phyloP scores from a whole-genome alignment of 2,797 vertebrate genomes.

The Fistularia tabacaria region DNA sequence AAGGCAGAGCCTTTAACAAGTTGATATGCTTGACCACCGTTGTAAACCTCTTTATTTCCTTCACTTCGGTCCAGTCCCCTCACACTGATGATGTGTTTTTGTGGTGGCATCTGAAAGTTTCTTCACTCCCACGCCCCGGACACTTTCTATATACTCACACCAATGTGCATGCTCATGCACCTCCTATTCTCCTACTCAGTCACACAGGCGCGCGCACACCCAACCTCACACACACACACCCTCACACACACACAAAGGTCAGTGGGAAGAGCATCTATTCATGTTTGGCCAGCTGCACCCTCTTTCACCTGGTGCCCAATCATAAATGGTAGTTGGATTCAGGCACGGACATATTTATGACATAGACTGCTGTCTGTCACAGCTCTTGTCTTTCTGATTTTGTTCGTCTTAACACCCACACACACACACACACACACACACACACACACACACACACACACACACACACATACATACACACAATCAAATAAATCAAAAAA shows the following conservation, averaged over 20 bases:
- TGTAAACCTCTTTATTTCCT: conserved; percentile 40
- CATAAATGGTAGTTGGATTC: conserved; percentile 50
- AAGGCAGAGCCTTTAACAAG: conserved; percentile 29
- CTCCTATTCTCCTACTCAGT: neutral
- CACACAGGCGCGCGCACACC: neutral
- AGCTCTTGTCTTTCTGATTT: neutral
- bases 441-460: too few species aligned
- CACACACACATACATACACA: too few species aligned
- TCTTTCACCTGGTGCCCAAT: conserved; percentile 69
- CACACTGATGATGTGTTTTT: conserved; percentile 48
- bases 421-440: too few species aligned
- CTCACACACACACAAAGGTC: conserved; percentile 27
- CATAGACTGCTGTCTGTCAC: conserved; percentile 11
- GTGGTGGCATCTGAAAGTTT: conserved; percentile 62
- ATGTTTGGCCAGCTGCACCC: conserved; percentile 62
- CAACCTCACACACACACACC: conserved; percentile 8
- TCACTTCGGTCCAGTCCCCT: conserved; percentile 51
- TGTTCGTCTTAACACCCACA: too few species aligned
- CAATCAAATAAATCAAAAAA: too few species aligned
- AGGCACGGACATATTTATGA: conserved; percentile 46
- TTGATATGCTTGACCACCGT: conserved; percentile 57
- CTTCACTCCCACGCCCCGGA: conserved; percentile 45
- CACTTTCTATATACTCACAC: conserved; percentile 21
- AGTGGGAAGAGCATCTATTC: conserved; percentile 59
- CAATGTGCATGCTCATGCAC: conserved; percentile 10